Percentiles rank a stretch among this genome's conserved stretches.
Conservation (phyloP, 1,140 invertebrate genomes). For the Andricus grossulariae region DNA sequence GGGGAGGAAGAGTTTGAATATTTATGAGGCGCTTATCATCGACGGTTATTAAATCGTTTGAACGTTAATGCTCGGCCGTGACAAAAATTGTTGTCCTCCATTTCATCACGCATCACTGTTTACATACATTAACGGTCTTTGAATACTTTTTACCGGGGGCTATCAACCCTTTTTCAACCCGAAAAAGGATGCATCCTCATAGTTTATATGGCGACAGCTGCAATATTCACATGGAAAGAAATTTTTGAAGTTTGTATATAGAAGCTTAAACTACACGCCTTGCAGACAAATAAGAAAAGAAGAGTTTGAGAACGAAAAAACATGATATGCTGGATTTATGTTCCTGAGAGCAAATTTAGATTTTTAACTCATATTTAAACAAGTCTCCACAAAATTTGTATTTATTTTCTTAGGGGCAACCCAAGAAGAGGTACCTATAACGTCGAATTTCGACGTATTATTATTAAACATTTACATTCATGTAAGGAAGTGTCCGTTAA, state of each 20-base stretch:
- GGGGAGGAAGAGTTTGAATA: conserved; percentile 39
- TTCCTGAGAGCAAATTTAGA: too few relatives aligned
- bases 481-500: too few relatives aligned
- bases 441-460: too few relatives aligned
- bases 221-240: conserved; percentile 19
- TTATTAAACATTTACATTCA: too few relatives aligned
- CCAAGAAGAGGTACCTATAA: too few relatives aligned
- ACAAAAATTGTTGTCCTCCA: conserved; percentile 34
- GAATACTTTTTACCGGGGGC: conserved; percentile 9
- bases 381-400: too few relatives aligned
- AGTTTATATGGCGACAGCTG: conserved; percentile 21
- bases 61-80: conserved; percentile 17
- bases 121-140: conserved; percentile 22
- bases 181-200: neutral
- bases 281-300: conserved; percentile 1
- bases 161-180: conserved; percentile 19
- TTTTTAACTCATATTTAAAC: too few relatives aligned
- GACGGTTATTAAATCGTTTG: conserved; percentile 44
- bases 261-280: neutral
- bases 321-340: too few relatives aligned
- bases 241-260: conserved; percentile 7
- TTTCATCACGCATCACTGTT: conserved; percentile 35
- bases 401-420: too few relatives aligned
- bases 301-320: neutral
- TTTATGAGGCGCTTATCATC: conserved; percentile 41